These are phyloP conservation scores for Furnarius figulus DNA, from an alignment of 2,113 vertebrate species.

Conservation along the genomic window DNA sequence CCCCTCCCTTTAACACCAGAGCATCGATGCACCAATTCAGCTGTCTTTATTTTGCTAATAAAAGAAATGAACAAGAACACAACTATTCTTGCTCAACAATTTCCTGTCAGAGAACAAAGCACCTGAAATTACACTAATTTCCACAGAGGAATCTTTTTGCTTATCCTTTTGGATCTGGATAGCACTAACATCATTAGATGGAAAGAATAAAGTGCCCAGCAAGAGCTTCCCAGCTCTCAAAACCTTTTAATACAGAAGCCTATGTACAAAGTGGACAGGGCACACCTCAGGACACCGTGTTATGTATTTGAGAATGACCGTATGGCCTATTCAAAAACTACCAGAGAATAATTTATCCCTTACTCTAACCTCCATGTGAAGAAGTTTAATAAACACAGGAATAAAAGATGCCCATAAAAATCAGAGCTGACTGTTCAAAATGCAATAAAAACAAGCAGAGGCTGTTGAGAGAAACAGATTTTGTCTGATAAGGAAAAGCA, in stretches of 20 bases:
- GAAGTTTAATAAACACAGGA: constrained; percentile 64
- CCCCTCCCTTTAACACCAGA: not conserved
- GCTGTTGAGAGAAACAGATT: constrained; percentile 6
- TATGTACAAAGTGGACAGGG: not conserved
- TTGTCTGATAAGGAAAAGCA: constrained; percentile 25
- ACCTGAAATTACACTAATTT: constrained; percentile 1
- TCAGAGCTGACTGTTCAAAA: constrained; percentile 57
- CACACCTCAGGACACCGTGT: not conserved
- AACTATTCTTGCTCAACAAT: not conserved
- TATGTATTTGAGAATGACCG: not conserved
- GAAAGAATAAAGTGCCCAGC: not conserved
- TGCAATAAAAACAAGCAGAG: constrained; percentile 46
- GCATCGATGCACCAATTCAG: not conserved
- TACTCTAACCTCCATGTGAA: not conserved
- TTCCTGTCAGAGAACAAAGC: not conserved
- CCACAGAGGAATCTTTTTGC: not conserved
- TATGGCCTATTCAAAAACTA: not conserved
- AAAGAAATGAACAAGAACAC: not conserved
- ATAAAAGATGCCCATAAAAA: constrained; percentile 65
- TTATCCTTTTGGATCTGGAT: not conserved
- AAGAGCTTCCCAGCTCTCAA: not conserved
- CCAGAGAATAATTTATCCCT: constrained; percentile 19
- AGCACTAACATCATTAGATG: not conserved
- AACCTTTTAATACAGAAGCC: not conserved
- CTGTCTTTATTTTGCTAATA: not conserved